Percentiles rank a stretch among this genome's conserved stretches.
phyloP scores from a whole-genome alignment of 2,888 invertebrate species.

The Limnephilus marmoratus region DNA sequence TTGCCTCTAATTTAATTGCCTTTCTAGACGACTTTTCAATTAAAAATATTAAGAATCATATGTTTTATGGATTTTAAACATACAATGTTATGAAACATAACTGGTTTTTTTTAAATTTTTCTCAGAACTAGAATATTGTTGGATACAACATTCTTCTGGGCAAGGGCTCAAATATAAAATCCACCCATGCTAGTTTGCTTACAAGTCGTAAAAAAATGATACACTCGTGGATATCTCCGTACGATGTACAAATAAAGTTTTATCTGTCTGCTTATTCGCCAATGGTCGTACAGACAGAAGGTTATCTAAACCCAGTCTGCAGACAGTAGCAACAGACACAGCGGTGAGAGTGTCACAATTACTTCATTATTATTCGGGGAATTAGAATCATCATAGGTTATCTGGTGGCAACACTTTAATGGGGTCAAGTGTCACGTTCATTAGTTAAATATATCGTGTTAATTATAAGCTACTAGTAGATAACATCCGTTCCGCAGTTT shows the following conservation, averaged over 20 bases:
- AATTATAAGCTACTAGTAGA: not conserved
- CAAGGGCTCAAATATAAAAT: too few species aligned
- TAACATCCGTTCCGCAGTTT: not conserved
- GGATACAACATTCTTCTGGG: too few species aligned
- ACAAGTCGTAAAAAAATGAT: not conserved
- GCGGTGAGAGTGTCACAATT: not conserved
- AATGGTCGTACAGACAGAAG: too few species aligned
- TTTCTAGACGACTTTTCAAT: too few species aligned
- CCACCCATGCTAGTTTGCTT: too few species aligned
- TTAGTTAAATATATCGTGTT: not conserved
- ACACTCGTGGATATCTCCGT: not conserved
- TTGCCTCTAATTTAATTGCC: too few species aligned
- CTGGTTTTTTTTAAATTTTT: too few species aligned
- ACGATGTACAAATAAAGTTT: not conserved
- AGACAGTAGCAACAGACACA: not conserved
- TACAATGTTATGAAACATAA: too few species aligned
- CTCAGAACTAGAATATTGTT: too few species aligned
- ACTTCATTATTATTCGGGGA: not conserved
- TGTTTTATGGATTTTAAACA: too few species aligned
- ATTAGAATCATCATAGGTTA: not conserved
- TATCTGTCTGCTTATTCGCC: not conserved
- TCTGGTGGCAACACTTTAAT: not conserved
- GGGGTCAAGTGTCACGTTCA: not conserved
- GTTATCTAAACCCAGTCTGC: not conserved
- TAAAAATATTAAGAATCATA: too few species aligned